Evolutionary conservation across 2,888 invertebrate species (phyloP).

Genomic region (Schizaphis graminum): DNA sequence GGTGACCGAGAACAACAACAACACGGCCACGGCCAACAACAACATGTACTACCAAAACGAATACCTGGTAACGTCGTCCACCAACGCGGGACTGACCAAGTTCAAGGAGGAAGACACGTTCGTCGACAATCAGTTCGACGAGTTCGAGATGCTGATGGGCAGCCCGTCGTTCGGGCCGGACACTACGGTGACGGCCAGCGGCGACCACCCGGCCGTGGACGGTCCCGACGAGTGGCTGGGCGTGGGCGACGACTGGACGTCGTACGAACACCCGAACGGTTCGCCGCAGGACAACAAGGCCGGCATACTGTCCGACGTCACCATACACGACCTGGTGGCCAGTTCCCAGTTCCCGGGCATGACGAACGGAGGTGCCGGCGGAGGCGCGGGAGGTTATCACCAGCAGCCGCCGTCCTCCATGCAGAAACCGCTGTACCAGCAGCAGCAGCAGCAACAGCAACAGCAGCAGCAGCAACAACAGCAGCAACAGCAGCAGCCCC

Average conservation of each 20-base stretch:
- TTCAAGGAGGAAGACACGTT: constrained; percentile 69
- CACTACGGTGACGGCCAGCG: constrained; percentile 81
- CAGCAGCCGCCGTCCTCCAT: constrained; percentile 34
- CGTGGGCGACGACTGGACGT: constrained; percentile 78
- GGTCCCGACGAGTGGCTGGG: constrained; percentile 89
- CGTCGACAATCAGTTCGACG: constrained; percentile 76
- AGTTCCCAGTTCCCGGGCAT: constrained; percentile 69
- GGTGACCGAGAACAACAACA: constrained; percentile 72
- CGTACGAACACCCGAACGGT: constrained; percentile 61
- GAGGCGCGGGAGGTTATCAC: constrained; percentile 6
- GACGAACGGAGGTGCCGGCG: neutral
- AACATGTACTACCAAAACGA: constrained; percentile 70
- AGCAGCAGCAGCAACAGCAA: constrained; percentile 74
- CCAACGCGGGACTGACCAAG: constrained; percentile 70
- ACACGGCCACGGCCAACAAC: constrained; percentile 72
- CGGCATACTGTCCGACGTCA: constrained; percentile 75
- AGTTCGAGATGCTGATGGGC: constrained; percentile 88
- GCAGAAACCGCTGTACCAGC: constrained; percentile 72
- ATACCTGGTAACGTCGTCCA: constrained; percentile 73
- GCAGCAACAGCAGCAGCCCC: constrained; percentile 73
- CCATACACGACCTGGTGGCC: constrained; percentile 73
- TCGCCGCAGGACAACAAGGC: constrained; percentile 72
- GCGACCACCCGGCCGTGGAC: constrained; percentile 76
- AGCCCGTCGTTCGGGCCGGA: constrained; percentile 83
- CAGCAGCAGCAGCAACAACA: constrained; percentile 74